Conservation (phyloP, 1,140 invertebrate species). For the Zaprionus ornatus region DNA sequence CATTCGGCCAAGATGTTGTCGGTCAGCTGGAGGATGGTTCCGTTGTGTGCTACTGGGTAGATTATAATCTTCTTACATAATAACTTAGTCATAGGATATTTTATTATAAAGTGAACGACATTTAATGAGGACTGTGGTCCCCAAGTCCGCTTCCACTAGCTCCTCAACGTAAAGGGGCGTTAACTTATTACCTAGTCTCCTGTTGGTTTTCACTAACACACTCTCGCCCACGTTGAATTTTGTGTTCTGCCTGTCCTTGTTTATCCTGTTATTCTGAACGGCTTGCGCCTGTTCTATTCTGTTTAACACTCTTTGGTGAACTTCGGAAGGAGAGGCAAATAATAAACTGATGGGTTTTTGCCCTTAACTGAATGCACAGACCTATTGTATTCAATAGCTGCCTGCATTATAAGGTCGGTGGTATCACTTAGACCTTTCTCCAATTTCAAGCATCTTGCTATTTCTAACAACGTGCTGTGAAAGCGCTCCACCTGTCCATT, state of each 20-base stretch:
- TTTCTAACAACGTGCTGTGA: not conserved
- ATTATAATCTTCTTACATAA: not conserved
- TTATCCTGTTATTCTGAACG: too few species aligned
- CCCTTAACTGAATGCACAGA: not conserved
- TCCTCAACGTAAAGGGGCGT: not conserved
- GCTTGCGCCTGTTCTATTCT: too few species aligned
- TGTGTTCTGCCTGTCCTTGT: not conserved
- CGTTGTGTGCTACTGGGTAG: not conserved
- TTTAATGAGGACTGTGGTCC: not conserved
- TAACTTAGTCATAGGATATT: not conserved
- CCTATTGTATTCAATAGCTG: not conserved
- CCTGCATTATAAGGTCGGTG: too few species aligned
- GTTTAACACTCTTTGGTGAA: not conserved
- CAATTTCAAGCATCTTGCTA: not conserved
- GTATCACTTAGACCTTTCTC: constrained; percentile 7
- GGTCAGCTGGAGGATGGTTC: not conserved
- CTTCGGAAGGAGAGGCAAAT: not conserved
- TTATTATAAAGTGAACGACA: too few species aligned
- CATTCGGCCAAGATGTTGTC: not conserved
- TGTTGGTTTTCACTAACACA: not conserved
- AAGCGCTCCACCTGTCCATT: constrained; percentile 2
- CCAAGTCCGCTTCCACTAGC: not conserved
- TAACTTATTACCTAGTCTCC: not conserved
- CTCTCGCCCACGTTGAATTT: not conserved
- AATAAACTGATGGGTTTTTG: not conserved